phyloP scores from a whole-genome alignment of 2,113 vertebrate genomes.

The Anhinga anhinga region DNA sequence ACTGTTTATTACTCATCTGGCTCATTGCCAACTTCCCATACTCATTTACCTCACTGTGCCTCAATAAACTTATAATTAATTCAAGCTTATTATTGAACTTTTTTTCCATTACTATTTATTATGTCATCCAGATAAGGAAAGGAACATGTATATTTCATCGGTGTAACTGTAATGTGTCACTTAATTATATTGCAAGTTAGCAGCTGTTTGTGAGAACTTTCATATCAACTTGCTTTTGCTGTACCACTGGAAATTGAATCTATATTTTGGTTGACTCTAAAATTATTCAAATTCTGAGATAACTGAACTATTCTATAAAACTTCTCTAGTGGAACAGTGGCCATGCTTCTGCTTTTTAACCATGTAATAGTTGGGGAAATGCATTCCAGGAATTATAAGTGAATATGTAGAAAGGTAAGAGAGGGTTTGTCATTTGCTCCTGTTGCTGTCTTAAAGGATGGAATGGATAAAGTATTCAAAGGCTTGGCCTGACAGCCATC shows the following conservation, averaged over 20 bases:
- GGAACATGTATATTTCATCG: not conserved
- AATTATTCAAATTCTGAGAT: not conserved
- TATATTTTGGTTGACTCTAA: not conserved
- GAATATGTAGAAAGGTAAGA: not conserved
- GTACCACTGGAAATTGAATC: not conserved
- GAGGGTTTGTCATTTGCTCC: not conserved
- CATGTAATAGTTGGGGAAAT: not conserved
- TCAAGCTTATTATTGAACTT: constrained; percentile 50
- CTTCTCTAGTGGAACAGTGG: not conserved
- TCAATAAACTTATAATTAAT: constrained; percentile 72
- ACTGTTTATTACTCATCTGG: constrained; percentile 72
- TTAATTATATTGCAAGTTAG: not conserved
- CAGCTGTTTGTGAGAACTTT: not conserved
- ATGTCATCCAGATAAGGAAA: constrained; percentile 19
- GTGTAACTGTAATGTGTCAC: not conserved
- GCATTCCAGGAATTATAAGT: not conserved
- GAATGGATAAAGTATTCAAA: not conserved
- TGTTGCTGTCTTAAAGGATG: not conserved
- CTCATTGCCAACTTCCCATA: constrained; percentile 56
- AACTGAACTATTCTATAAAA: not conserved
- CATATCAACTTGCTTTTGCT: not conserved
- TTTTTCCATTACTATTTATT: constrained; percentile 47
- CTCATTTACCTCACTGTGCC: constrained; percentile 53
- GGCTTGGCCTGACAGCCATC: not conserved
- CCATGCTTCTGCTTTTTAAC: not conserved